A percentile compares a stretch with the other conserved stretches of the same genome.
These are phyloP conservation scores for Saturnia japonica DNA, from an alignment of 2,888 invertebrate genomes.

Conservation along the genomic window DNA sequence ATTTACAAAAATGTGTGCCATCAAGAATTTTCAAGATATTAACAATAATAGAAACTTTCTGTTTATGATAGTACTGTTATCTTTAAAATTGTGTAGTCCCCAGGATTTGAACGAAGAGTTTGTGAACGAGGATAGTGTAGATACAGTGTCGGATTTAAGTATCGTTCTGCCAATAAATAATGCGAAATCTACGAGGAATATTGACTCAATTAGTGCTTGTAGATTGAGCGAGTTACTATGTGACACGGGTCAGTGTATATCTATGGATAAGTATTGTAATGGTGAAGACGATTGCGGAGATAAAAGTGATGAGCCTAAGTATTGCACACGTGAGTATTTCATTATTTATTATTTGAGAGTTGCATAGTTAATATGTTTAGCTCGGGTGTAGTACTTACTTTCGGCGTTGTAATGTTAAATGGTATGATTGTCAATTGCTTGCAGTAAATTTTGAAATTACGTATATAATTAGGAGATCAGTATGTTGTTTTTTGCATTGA, in stretches of 20 bases:
- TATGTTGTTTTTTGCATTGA: too few species aligned
- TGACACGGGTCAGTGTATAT: constrained; percentile 86
- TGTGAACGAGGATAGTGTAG: constrained; percentile 66
- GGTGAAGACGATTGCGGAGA: constrained; percentile 90
- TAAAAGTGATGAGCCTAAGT: constrained; percentile 88
- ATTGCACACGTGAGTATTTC: constrained; percentile 88
- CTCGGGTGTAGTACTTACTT: too few species aligned
- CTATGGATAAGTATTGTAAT: constrained; percentile 89
- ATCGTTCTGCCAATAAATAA: constrained; percentile 57
- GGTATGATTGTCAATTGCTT: too few species aligned
- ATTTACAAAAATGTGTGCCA: constrained; percentile 62
- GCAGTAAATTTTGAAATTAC: too few species aligned
- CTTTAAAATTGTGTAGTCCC: constrained; percentile 72
- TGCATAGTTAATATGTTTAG: too few species aligned
- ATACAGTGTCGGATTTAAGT: constrained; percentile 51
- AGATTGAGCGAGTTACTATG: constrained; percentile 83
- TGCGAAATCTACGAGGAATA: constrained; percentile 57
- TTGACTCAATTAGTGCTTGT: constrained; percentile 63
- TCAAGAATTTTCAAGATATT: constrained; percentile 61
- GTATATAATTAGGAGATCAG: too few species aligned
- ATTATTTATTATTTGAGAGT: constrained; percentile 17
- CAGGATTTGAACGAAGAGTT: constrained; percentile 74
- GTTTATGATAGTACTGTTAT: constrained; percentile 70
- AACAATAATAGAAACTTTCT: constrained; percentile 68
- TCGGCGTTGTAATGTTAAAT: not conserved